Conservation (phyloP, 64 coral and sea anemone genomes). For the Acropora tenuis region DNA sequence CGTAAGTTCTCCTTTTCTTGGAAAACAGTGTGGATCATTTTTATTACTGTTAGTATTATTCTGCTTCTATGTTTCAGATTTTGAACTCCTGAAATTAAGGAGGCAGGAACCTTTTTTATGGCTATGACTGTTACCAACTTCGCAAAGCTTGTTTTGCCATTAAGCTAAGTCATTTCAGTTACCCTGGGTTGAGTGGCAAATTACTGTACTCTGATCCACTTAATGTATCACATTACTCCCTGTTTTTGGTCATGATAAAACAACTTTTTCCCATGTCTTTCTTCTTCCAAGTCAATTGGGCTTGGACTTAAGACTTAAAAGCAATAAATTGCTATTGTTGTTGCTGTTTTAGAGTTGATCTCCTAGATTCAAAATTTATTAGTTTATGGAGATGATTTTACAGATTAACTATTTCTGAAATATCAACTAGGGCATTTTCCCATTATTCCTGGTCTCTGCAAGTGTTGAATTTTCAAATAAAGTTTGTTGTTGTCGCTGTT, state of each 20-base stretch:
- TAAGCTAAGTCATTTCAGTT: constrained; percentile 46
- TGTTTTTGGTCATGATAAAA: constrained; percentile 40
- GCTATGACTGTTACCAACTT: constrained; percentile 47
- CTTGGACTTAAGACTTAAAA: constrained; percentile 63
- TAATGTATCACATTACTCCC: constrained; percentile 38
- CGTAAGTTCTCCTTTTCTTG: constrained; percentile 28
- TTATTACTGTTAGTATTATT: constrained; percentile 46
- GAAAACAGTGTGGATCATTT: constrained; percentile 30
- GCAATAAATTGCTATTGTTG: constrained; percentile 23
- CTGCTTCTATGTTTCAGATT: constrained; percentile 41
- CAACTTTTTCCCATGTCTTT: constrained; percentile 52
- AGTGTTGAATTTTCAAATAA: constrained; percentile 16
- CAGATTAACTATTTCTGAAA: constrained; percentile 60
- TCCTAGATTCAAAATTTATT: constrained; percentile 44
- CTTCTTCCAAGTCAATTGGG: constrained; percentile 57
- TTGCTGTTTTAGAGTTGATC: constrained; percentile 61
- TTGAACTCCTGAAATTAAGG: constrained; percentile 36
- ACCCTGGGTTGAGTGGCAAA: constrained; percentile 53
- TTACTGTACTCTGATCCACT: constrained; percentile 38
- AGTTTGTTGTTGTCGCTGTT: constrained; percentile 36
- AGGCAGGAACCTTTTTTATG: constrained; percentile 54
- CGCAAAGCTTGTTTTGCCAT: constrained; percentile 45
- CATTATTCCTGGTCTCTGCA: constrained; percentile 1
- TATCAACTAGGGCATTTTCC: constrained; percentile 18
- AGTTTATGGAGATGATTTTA: constrained; percentile 62